A percentile compares a stretch with the other conserved stretches of the same genome.
phyloP scores from a whole-genome alignment of 1,140 invertebrate species.

The Phenacoccus solenopsis region DNA sequence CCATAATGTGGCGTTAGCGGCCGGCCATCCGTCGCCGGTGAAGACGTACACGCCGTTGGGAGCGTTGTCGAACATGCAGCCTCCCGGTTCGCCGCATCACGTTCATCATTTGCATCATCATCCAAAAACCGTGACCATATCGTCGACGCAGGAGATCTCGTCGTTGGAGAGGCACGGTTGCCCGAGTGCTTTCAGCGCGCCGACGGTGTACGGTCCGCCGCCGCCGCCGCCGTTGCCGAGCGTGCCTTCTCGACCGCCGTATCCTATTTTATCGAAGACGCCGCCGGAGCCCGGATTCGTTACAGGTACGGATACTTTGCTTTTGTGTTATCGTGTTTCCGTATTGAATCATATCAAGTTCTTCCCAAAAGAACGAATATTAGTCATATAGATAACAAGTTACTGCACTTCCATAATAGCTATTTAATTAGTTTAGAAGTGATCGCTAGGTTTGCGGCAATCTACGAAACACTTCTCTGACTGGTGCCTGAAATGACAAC shows the following conservation, averaged over 20 bases:
- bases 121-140: slow-evolving; percentile 18
- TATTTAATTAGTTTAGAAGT: no score
- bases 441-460: no score
- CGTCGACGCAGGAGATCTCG: slow-evolving; percentile 24
- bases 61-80: slow-evolving; percentile 75
- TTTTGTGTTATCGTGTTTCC: neutral
- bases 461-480: no score
- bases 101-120: slow-evolving; percentile 24
- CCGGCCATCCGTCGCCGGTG: slow-evolving; percentile 20
- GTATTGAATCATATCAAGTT: no score
- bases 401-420: no score
- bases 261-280: slow-evolving; percentile 18
- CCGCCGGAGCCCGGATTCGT: slow-evolving; percentile 2
- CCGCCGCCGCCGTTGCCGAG: slow-evolving; percentile 28
- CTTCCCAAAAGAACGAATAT: no score
- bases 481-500: no score
- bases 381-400: no score
- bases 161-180: slow-evolving; percentile 32
- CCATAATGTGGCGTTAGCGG: neutral
- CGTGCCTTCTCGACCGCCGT: slow-evolving; percentile 8
- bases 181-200: slow-evolving; percentile 24
- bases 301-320: neutral
- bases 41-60: slow-evolving; percentile 65
- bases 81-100: slow-evolving; percentile 41
- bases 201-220: slow-evolving; percentile 25